Conservation (phyloP, 1,140 invertebrate genomes). For the Lethocerus indicus region DNA sequence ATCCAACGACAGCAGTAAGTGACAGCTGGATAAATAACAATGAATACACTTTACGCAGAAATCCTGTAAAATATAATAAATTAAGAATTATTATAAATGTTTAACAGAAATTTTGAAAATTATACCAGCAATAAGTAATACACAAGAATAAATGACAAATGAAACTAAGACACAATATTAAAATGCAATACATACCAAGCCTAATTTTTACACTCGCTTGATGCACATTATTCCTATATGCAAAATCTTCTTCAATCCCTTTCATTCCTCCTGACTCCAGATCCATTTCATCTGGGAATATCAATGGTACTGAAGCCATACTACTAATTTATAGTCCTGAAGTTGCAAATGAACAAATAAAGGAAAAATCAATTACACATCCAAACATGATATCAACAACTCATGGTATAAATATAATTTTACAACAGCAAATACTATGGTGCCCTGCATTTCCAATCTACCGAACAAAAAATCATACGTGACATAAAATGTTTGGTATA, state of each 20-base stretch:
- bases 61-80: conserved; percentile 26
- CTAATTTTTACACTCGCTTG: conserved; percentile 43
- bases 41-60: conserved; percentile 73
- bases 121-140: too few relatives aligned
- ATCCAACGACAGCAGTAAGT: conserved; percentile 45
- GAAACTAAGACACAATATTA: not conserved
- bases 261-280: conserved; percentile 14
- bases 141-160: too few relatives aligned
- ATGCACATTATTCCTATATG: conserved; percentile 47
- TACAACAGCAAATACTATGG: too few relatives aligned
- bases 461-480: too few relatives aligned
- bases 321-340: too few relatives aligned
- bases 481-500: too few relatives aligned
- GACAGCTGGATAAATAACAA: conserved; percentile 56
- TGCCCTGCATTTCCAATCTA: too few relatives aligned
- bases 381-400: too few relatives aligned
- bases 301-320: conserved; percentile 15
- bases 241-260: conserved; percentile 39
- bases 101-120: not conserved
- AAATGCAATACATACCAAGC: conserved; percentile 27
- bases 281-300: conserved; percentile 17
- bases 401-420: too few relatives aligned
- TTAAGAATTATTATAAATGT: not conserved
- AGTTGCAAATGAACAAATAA: too few relatives aligned
- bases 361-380: too few relatives aligned